These are phyloP conservation scores for Allophyes oxyacanthae DNA, from an alignment of 2,888 invertebrate species.

Conservation along the genomic window DNA sequence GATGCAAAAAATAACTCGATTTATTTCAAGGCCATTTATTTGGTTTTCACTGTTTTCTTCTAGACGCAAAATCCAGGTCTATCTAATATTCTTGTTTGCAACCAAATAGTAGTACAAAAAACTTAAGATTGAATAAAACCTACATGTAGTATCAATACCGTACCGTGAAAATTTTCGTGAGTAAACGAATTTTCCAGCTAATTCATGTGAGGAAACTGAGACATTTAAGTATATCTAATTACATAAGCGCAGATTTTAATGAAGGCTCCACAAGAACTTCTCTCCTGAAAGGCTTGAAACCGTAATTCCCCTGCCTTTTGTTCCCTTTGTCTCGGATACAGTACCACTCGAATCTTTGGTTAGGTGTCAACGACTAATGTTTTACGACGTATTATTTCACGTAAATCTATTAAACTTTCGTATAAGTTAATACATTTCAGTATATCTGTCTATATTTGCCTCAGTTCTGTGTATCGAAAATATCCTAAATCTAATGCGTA, in stretches of 20 bases:
- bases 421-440: constrained; percentile 1
- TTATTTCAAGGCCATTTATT: too few relatives aligned
- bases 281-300: constrained; percentile 68
- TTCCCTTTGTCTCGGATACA: constrained; percentile 70
- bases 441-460: not conserved
- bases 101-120: too few relatives aligned
- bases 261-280: constrained; percentile 69
- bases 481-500: too few relatives aligned
- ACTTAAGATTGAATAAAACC: too few relatives aligned
- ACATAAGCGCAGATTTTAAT: constrained; percentile 72
- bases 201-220: constrained; percentile 51
- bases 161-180: constrained; percentile 4
- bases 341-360: constrained; percentile 60
- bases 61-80: too few relatives aligned
- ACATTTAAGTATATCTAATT: constrained; percentile 64
- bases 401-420: constrained; percentile 20
- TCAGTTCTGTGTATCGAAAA: too few relatives aligned
- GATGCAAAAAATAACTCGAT: too few relatives aligned
- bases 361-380: constrained; percentile 59
- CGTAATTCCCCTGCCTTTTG: constrained; percentile 75
- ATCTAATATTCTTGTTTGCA: too few relatives aligned
- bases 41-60: too few relatives aligned
- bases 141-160: not conserved
- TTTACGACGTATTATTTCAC: constrained; percentile 38
- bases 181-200: constrained; percentile 24